Percentiles rank a stretch among this genome's conserved stretches.
Conservation (phyloP, 1,140 invertebrate genomes). For the Carcinoscorpius rotundicauda region DNA sequence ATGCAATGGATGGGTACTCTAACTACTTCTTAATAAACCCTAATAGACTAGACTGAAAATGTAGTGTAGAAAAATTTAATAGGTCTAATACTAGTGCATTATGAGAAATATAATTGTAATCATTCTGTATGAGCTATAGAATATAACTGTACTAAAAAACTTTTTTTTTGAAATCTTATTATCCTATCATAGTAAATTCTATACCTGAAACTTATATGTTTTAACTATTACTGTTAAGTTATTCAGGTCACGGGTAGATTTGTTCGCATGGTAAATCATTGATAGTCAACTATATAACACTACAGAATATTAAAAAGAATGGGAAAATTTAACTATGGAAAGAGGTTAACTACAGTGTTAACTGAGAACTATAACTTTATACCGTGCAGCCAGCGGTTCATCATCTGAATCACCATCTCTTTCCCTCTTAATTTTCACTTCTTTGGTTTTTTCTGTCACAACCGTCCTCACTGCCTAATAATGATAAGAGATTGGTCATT, state of each 20-base stretch:
- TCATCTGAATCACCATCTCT: constrained; percentile 1
- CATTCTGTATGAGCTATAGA: no score
- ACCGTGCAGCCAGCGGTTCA: not conserved
- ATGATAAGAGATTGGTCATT: no score
- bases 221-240: not conserved
- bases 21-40: no score
- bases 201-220: not conserved
- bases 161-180: no score
- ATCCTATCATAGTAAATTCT: not conserved
- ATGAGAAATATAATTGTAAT: no score
- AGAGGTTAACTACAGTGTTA: not conserved
- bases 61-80: no score
- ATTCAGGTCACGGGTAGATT: not conserved
- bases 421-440: not conserved
- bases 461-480: not conserved
- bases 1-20: no score
- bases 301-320: no score
- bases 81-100: no score
- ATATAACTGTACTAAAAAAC: no score
- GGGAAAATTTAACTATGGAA: no score
- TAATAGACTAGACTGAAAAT: no score
- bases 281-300: not conserved
- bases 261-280: not conserved
- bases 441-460: not conserved
- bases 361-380: not conserved